These are phyloP conservation scores for Drosophila yooni DNA, from an alignment of 2,888 invertebrate species.

Conservation along the genomic window DNA sequence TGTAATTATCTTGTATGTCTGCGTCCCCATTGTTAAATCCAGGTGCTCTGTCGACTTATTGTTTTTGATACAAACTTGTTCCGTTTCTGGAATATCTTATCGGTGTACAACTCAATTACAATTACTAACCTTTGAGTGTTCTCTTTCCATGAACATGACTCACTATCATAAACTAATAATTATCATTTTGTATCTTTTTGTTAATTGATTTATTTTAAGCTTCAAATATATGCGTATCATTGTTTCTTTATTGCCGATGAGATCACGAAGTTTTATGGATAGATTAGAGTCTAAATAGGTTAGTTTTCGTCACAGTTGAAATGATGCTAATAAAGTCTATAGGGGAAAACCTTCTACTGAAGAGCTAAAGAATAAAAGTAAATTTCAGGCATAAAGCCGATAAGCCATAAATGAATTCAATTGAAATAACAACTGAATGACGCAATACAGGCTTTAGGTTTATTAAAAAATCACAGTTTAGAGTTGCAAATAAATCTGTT, in stretches of 20 bases:
- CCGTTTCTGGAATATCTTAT: slow-evolving; percentile 33
- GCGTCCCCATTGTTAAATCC: slow-evolving; percentile 5
- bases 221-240: neutral
- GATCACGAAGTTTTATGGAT: neutral
- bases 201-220: slow-evolving; percentile 8
- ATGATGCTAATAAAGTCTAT: neutral
- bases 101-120: slow-evolving; percentile 2
- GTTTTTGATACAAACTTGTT: slow-evolving; percentile 15
- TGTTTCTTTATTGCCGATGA: neutral
- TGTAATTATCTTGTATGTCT: neutral
- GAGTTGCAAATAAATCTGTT: neutral
- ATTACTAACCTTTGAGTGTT: neutral
- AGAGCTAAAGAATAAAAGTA: neutral
- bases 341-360: neutral
- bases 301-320: neutral
- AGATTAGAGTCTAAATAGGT: neutral
- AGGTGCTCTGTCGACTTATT: neutral
- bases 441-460: slow-evolving; percentile 2
- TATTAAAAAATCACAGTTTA: neutral
- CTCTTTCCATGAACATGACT: slow-evolving; percentile 15
- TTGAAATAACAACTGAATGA: neutral
- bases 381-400: neutral
- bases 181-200: neutral
- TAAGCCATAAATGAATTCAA: neutral
- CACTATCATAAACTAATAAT: slow-evolving; percentile 5